Conservation (phyloP, 2,113 vertebrate genomes). For the Neogale vison region DNA sequence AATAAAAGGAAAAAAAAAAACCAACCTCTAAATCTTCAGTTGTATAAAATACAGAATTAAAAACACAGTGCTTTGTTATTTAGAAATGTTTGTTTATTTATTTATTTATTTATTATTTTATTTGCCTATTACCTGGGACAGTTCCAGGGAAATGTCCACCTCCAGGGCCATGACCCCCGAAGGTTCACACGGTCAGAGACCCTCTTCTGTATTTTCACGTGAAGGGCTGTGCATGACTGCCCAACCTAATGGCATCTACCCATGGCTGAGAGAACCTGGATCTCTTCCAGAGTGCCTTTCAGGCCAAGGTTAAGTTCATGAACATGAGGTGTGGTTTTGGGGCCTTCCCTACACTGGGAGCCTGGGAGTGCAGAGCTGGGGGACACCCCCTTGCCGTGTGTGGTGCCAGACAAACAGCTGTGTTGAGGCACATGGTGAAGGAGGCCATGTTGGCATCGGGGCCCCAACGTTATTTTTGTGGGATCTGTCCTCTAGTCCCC, state of each 20-base stretch:
- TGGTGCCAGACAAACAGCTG: neutral
- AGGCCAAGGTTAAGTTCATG: neutral
- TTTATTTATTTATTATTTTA: neutral
- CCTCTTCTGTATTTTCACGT: neutral
- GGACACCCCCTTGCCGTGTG: neutral
- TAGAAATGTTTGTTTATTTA: neutral
- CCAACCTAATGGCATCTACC: neutral
- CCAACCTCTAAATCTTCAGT: neutral
- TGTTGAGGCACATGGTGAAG: rapidly evolving
- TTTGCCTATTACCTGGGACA: neutral
- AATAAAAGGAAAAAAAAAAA: neutral
- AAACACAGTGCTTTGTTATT: neutral
- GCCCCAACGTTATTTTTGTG: neutral
- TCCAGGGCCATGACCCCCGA: neutral
- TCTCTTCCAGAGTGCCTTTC: neutral
- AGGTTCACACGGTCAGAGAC: neutral
- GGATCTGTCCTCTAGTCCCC: neutral
- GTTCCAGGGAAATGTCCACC: neutral
- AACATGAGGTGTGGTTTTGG: neutral
- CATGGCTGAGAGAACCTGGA: neutral
- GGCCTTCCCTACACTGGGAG: neutral
- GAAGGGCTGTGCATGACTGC: rapidly evolving
- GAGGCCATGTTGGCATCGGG: neutral
- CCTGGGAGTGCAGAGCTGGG: rapidly evolving
- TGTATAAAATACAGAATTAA: neutral